Evolutionary conservation across 2,888 invertebrate genomes (phyloP).

Genomic region (Busseola fusca): DNA sequence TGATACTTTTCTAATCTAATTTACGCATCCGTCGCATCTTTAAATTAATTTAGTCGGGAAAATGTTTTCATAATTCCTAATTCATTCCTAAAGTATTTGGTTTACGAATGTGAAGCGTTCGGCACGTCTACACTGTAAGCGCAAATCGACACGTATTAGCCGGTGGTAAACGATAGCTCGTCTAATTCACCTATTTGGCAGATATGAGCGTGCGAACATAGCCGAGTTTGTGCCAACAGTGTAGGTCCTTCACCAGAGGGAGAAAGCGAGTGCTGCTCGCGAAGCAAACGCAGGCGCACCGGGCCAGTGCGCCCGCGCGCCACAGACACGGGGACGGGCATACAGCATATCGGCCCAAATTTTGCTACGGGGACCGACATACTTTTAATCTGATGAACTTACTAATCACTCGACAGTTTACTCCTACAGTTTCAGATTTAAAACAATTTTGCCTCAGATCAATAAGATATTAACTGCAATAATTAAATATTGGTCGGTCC

Average conservation of each 20-base stretch:
- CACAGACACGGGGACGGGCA: constrained; percentile 78
- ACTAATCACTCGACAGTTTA: constrained; percentile 16
- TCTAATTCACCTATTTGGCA: constrained; percentile 40
- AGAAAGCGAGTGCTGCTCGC: constrained; percentile 87
- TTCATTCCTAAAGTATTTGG: constrained; percentile 61
- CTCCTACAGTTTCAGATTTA: constrained; percentile 15
- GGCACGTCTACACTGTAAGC: constrained; percentile 78
- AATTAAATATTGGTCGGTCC: constrained; percentile 71
- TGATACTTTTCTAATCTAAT: constrained; percentile 54
- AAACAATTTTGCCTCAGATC: constrained; percentile 9
- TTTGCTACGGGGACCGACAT: constrained; percentile 78
- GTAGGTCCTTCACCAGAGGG: constrained; percentile 80
- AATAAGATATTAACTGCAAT: constrained; percentile 28
- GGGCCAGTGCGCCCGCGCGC: constrained; percentile 76
- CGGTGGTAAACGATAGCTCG: constrained; percentile 34
- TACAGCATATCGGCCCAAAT: constrained; percentile 71
- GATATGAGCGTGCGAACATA: constrained; percentile 42
- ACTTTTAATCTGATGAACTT: constrained; percentile 29
- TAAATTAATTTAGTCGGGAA: constrained; percentile 50
- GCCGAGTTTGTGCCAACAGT: constrained; percentile 76
- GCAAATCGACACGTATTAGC: constrained; percentile 62
- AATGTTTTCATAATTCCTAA: constrained; percentile 51
- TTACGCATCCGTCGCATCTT: constrained; percentile 87
- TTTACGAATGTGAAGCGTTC: constrained; percentile 72
- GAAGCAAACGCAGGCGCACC: constrained; percentile 79